These are phyloP conservation scores for Gymnocephalus cernua DNA, from an alignment of 2,113 vertebrate species.

Conservation along the genomic window DNA sequence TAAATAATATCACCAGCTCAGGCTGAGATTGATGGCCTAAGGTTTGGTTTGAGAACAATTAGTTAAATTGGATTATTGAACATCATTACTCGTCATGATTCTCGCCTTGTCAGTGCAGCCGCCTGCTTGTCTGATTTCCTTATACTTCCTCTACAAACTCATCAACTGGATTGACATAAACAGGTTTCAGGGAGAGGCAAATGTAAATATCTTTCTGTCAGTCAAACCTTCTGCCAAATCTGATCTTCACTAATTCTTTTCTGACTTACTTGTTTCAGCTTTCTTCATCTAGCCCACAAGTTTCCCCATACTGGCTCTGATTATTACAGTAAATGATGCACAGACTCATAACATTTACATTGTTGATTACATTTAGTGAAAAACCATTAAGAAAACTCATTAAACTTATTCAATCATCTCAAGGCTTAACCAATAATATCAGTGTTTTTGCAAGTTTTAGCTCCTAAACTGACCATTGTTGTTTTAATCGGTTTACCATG, in stretches of 20 bases:
- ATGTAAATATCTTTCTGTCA: slow-evolving; percentile 59
- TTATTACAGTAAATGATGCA: not conserved
- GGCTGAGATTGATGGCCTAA: slow-evolving; percentile 12
- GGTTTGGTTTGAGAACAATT: slow-evolving; percentile 38
- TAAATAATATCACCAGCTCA: not conserved
- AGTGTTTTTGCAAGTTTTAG: not conserved
- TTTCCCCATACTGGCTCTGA: not conserved
- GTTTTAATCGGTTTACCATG: not conserved
- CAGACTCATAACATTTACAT: not conserved
- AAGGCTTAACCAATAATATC: not conserved
- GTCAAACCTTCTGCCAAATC: slow-evolving; percentile 19
- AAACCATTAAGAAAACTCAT: not conserved
- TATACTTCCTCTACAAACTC: slow-evolving; percentile 25
- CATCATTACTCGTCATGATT: slow-evolving; percentile 16
- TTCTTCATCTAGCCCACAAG: not conserved
- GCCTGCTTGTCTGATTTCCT: slow-evolving; percentile 44
- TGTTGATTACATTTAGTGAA: not conserved
- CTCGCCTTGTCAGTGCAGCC: slow-evolving; percentile 34
- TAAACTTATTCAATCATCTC: not conserved
- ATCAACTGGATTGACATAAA: slow-evolving; percentile 53
- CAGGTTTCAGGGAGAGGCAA: slow-evolving; percentile 57
- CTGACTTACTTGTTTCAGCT: not conserved
- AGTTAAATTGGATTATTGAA: slow-evolving; percentile 17
- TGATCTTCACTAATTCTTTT: slow-evolving; percentile 1
- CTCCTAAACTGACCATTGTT: not conserved